Evolutionary conservation across 1,140 invertebrate genomes (phyloP).

Genomic region (Hyphantria cunea): DNA sequence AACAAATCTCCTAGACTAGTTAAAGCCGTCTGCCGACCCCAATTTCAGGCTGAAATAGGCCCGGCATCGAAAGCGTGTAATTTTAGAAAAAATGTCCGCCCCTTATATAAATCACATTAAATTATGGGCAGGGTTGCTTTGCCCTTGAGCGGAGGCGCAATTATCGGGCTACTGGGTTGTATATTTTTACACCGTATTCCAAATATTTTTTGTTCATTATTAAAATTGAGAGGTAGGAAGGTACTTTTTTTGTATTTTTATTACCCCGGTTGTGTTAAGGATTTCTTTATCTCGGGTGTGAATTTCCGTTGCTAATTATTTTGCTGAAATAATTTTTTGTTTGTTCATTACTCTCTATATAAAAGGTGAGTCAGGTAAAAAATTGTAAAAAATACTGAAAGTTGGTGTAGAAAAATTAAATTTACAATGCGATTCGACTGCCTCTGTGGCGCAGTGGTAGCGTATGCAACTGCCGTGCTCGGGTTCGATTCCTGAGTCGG

Average conservation of each 20-base stretch:
- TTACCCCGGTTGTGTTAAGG: not conserved
- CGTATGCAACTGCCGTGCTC: too few relatives aligned
- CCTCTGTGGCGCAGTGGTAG: too few relatives aligned
- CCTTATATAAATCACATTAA: constrained; percentile 28
- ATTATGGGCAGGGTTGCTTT: constrained; percentile 24
- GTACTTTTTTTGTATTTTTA: too few relatives aligned
- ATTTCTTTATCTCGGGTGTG: not conserved
- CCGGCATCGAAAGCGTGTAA: constrained; percentile 19
- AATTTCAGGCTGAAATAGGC: constrained; percentile 6
- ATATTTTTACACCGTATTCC: constrained; percentile 27
- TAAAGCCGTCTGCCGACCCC: not conserved
- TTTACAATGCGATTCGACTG: too few relatives aligned
- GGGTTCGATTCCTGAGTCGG: too few relatives aligned
- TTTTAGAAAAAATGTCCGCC: constrained; percentile 22
- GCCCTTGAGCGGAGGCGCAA: constrained; percentile 20
- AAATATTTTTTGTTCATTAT: constrained; percentile 18
- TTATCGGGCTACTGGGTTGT: constrained; percentile 20
- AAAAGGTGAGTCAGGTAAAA: too few relatives aligned
- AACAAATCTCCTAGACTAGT: constrained; percentile 1
- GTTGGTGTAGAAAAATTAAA: too few relatives aligned
- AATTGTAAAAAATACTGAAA: too few relatives aligned
- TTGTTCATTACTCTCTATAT: too few relatives aligned
- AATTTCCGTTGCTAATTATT: too few relatives aligned
- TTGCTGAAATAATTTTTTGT: too few relatives aligned
- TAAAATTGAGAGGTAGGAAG: constrained; percentile 3